Conservation (phyloP, 2,888 invertebrate genomes). For the Sialis fuliginosa region DNA sequence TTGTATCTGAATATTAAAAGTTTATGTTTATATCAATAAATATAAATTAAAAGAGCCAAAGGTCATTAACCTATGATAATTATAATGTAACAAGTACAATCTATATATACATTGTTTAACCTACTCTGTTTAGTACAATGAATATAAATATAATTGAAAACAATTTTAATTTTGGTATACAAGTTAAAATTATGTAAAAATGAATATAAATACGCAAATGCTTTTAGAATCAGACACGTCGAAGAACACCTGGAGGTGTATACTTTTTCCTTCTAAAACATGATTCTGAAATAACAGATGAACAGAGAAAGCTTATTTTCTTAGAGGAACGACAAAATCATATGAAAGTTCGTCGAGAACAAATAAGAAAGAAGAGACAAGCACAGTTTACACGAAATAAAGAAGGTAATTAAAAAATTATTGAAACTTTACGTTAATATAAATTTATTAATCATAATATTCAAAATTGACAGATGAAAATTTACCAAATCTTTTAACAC, state of each 20-base stretch:
- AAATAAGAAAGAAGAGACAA: background rate
- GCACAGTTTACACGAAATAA: background rate
- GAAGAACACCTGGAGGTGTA: conserved; percentile 75
- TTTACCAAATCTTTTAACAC: conserved; percentile 41
- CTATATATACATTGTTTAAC: too few relatives aligned
- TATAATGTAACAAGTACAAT: too few relatives aligned
- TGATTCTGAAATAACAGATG: conserved; percentile 44
- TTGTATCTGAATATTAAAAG: too few relatives aligned
- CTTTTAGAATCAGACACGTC: conserved; percentile 52
- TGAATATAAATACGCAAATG: conserved; percentile 1
- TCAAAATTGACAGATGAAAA: conserved; percentile 28
- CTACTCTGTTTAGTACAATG: background rate
- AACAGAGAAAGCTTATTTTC: conserved; percentile 51
- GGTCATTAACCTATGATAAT: background rate
- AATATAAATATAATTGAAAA: background rate
- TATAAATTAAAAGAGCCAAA: background rate
- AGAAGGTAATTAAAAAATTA: background rate
- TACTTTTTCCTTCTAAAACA: conserved; percentile 66
- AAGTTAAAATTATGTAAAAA: background rate
- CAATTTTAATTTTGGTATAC: background rate
- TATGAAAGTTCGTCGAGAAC: background rate
- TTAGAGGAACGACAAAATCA: conserved; percentile 28
- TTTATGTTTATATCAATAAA: too few relatives aligned
- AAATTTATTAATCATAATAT: too few relatives aligned
- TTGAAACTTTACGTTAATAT: too few relatives aligned